Evolutionary conservation across 2,797 vertebrate genomes (phyloP).

Genomic region (Sebastes iracundus): DNA sequence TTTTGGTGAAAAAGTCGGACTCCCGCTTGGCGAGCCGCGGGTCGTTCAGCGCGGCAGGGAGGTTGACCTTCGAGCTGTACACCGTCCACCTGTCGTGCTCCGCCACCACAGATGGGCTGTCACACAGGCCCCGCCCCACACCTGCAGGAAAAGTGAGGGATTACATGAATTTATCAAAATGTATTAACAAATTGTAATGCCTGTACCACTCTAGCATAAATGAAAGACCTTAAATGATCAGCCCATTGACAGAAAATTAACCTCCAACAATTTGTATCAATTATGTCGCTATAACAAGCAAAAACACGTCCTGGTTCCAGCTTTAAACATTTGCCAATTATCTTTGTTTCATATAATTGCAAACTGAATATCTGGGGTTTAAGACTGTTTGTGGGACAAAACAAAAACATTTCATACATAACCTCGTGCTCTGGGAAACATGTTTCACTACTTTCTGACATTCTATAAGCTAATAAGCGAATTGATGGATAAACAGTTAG

Average conservation of each 20-base stretch:
- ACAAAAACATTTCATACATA: background rate
- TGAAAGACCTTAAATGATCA: no score
- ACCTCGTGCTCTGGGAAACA: background rate
- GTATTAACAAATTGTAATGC: background rate
- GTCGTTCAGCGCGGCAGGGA: slow-evolving; percentile 96
- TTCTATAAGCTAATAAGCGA: background rate
- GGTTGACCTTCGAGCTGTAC: slow-evolving; percentile 98
- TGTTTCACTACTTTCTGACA: background rate
- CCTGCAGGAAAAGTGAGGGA: slow-evolving; percentile 70
- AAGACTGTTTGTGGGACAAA: background rate
- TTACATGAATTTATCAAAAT: no score
- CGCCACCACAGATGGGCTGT: slow-evolving; percentile 91
- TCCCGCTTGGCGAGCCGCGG: slow-evolving; percentile 96
- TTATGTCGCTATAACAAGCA: background rate
- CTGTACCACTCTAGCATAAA: background rate
- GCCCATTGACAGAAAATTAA: background rate
- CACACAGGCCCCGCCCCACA: slow-evolving; percentile 84
- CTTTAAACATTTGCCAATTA: background rate
- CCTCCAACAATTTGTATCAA: background rate
- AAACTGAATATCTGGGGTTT: background rate
- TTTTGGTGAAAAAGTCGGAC: slow-evolving; percentile 99
- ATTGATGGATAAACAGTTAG: background rate
- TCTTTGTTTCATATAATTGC: background rate
- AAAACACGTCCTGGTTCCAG: background rate
- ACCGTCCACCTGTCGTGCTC: slow-evolving; percentile 97